Conservation (phyloP, 2,113 vertebrate species). For the Enhydra lutris region DNA sequence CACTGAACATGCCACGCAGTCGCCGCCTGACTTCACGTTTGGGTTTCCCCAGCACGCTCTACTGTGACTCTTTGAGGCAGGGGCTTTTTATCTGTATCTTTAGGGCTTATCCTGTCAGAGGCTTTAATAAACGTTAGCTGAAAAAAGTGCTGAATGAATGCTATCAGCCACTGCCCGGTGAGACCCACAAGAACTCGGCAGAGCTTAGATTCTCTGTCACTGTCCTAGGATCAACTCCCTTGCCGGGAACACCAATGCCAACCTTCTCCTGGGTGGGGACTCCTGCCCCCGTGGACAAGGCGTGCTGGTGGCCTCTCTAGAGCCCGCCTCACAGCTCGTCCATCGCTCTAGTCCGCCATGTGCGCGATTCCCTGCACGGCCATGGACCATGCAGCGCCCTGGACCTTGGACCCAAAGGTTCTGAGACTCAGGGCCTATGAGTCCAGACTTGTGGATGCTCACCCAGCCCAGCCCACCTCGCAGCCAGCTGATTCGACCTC, state of each 20-base stretch:
- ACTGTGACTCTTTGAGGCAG: neutral
- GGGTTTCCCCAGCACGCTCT: neutral
- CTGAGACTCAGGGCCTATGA: neutral
- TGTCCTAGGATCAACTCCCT: neutral
- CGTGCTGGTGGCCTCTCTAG: neutral
- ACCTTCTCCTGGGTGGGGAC: neutral
- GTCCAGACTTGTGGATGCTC: neutral
- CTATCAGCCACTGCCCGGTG: neutral
- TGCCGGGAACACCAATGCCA: neutral
- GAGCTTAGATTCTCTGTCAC: neutral
- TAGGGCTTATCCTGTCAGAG: neutral
- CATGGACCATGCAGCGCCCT: neutral
- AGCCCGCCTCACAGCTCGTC: neutral
- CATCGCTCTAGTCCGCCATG: neutral
- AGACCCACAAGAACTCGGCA: neutral
- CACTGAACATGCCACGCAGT: neutral
- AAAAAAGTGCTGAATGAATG: neutral
- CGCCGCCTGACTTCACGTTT: neutral
- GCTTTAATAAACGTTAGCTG: neutral
- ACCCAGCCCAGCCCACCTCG: neutral
- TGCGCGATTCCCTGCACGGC: neutral
- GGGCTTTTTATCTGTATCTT: neutral
- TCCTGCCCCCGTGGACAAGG: neutral
- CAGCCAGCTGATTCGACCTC: neutral
- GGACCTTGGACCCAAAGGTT: neutral